A percentile compares a stretch with the other conserved stretches of the same genome.
phyloP scores from a whole-genome alignment of 2,797 vertebrate genomes.

The Octomys mimax region DNA sequence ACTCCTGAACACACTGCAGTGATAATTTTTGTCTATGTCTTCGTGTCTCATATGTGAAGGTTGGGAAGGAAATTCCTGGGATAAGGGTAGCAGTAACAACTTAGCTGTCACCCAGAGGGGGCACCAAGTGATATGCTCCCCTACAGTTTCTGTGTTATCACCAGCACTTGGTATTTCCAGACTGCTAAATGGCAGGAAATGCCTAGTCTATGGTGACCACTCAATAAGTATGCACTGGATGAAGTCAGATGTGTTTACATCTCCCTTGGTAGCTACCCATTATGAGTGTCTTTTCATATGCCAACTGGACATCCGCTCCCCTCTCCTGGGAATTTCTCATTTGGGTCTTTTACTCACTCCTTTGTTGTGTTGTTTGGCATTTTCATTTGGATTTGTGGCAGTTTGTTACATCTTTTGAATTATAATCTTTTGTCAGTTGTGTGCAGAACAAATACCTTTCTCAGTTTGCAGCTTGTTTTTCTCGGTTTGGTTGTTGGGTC shows the following conservation, averaged over 20 bases:
- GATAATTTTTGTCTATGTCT: neutral
- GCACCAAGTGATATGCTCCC: neutral
- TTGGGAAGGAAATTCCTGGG: neutral
- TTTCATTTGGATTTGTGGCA: neutral
- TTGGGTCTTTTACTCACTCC: neutral
- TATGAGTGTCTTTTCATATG: fast-evolving
- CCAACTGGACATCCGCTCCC: neutral
- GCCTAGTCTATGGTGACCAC: neutral
- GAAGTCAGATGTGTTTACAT: neutral
- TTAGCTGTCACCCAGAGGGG: neutral
- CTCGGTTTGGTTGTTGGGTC: neutral
- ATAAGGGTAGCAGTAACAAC: too few species aligned
- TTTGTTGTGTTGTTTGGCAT: neutral
- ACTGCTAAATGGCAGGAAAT: neutral
- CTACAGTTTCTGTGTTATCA: neutral
- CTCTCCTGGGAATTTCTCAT: neutral
- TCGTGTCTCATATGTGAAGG: neutral
- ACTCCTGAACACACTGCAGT: neutral
- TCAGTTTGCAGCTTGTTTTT: neutral
- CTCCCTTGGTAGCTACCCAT: neutral
- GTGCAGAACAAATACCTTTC: neutral
- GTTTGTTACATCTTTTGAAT: neutral
- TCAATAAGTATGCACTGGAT: neutral
- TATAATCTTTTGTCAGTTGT: neutral
- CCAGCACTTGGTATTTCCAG: neutral